A percentile compares a stretch with the other conserved stretches of the same genome.
Conservation (phyloP, 1,140 invertebrate species). For the Pseudobourletiella spinata region DNA sequence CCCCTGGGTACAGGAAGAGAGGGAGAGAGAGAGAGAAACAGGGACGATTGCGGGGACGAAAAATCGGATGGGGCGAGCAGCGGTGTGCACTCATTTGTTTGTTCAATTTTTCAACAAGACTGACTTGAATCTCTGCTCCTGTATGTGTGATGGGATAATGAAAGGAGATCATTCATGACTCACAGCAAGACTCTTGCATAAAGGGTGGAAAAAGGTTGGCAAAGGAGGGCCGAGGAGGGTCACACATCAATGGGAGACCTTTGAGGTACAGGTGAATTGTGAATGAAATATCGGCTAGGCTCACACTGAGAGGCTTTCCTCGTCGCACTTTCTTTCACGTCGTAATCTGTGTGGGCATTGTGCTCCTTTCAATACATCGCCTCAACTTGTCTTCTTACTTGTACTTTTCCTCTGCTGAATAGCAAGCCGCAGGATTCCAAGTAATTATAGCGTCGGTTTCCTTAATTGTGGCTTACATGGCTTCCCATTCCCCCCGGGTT, state of each 20-base stretch:
- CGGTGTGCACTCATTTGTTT: too few relatives aligned
- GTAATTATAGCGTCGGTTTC: slow-evolving; percentile 17
- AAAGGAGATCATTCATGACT: slow-evolving; percentile 4
- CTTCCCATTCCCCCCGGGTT: background rate
- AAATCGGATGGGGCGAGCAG: too few relatives aligned
- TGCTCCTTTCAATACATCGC: background rate
- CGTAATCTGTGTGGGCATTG: background rate
- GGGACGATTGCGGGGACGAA: too few relatives aligned
- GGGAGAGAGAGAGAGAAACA: too few relatives aligned
- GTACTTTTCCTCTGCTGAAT: slow-evolving; percentile 2
- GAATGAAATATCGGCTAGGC: background rate
- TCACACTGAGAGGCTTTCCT: background rate
- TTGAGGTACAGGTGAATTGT: slow-evolving; percentile 1
- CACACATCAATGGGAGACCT: slow-evolving; percentile 6
- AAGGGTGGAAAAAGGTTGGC: slow-evolving; percentile 17
- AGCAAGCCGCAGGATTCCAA: slow-evolving; percentile 1
- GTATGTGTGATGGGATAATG: slow-evolving; percentile 6
- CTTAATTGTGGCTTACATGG: slow-evolving; percentile 14
- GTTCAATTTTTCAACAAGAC: too few relatives aligned
- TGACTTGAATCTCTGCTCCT: too few relatives aligned
- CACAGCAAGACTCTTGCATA: slow-evolving; percentile 2
- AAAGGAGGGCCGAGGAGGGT: slow-evolving; percentile 18
- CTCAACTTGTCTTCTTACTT: background rate
- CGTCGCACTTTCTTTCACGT: slow-evolving; percentile 4
- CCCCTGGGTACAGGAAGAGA: too few relatives aligned